Conservation (phyloP, 2,888 invertebrate species). For the Thecocarcelia acutangulata region DNA sequence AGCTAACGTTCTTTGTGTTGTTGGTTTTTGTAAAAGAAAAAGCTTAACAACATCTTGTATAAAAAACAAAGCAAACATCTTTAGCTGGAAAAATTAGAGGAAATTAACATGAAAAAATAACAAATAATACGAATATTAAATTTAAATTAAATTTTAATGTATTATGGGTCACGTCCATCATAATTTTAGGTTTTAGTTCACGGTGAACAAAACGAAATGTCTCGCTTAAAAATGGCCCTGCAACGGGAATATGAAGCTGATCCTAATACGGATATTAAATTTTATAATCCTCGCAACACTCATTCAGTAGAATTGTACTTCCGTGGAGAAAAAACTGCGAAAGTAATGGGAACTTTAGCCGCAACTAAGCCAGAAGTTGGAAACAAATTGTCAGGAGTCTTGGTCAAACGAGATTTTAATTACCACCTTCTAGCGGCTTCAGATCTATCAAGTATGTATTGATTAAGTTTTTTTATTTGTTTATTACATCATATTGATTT, state of each 20-base stretch:
- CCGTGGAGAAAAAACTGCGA: slow-evolving; percentile 98
- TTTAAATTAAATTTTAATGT: not conserved
- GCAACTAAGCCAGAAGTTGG: slow-evolving; percentile 90
- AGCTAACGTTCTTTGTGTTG: too few relatives aligned
- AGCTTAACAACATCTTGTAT: too few relatives aligned
- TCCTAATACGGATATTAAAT: slow-evolving; percentile 89
- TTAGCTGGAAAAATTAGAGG: too few relatives aligned
- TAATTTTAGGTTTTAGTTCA: slow-evolving; percentile 85
- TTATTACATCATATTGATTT: too few relatives aligned
- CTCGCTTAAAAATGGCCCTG: slow-evolving; percentile 95
- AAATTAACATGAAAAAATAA: too few relatives aligned
- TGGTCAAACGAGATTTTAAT: slow-evolving; percentile 98
- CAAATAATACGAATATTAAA: too few relatives aligned
- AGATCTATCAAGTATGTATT: slow-evolving; percentile 88
- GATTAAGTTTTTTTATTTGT: not conserved
- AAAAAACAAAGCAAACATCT: too few relatives aligned
- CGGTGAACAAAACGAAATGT: slow-evolving; percentile 99
- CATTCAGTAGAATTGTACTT: slow-evolving; percentile 96
- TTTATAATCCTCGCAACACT: slow-evolving; percentile 98
- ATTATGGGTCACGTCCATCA: not conserved
- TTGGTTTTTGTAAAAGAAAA: too few relatives aligned
- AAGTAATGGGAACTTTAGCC: slow-evolving; percentile 97
- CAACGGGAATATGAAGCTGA: slow-evolving; percentile 88
- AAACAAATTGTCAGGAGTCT: slow-evolving; percentile 92
- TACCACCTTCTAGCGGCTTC: slow-evolving; percentile 96